Evolutionary conservation across 2,797 vertebrate genomes (phyloP), one percentile per base, ranked within the genome.

Genomic region (Phoxinus dragarum): DNA sequence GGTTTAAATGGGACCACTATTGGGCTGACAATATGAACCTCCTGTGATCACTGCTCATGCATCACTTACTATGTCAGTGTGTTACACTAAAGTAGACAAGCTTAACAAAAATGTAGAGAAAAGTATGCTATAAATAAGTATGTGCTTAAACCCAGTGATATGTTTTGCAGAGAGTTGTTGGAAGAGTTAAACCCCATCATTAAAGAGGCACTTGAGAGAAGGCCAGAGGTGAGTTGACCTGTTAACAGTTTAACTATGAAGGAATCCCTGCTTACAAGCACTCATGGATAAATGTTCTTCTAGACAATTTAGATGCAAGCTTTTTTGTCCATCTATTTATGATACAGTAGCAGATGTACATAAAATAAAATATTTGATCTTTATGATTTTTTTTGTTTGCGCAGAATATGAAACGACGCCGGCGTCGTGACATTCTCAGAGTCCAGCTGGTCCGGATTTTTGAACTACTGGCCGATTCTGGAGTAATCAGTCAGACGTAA

Each of bases 401-500:
- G 14, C 21, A 99, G 98, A 99, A 99, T 92, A 97, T 99, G 98
- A 99, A 99, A 90, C 97, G 98, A 61, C 97, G 98, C 96, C 95
- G 98, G 97, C 97, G 98, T 94, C 98, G 98, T 88, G 98, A 99
- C 93, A 96, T 99, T 95, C 96, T 99, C 92, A 96, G 98, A 92
- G 98, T 99, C 91, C 98, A 99, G 72, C 97, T 99, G 94, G 98
- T 99, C 92, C 96, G 98, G 92, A 99, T 99, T 94, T 99, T 99
- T 95, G 98, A 99, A 92, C 96, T 99, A 91, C 93, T 99, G 93
- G 98, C 98, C 87, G 98, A 99, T 95, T 98, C 97, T 92, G 98
- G 98, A 84, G 97, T 99, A 94, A 94, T 99, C 93, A 99, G 98
- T 96, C 98, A 99, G 94, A 97, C 96, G 98, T 99, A 90, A 52